These are phyloP conservation scores for Gymnarchus niloticus DNA, from an alignment of 2,113 vertebrate species.

Conservation along the genomic window DNA sequence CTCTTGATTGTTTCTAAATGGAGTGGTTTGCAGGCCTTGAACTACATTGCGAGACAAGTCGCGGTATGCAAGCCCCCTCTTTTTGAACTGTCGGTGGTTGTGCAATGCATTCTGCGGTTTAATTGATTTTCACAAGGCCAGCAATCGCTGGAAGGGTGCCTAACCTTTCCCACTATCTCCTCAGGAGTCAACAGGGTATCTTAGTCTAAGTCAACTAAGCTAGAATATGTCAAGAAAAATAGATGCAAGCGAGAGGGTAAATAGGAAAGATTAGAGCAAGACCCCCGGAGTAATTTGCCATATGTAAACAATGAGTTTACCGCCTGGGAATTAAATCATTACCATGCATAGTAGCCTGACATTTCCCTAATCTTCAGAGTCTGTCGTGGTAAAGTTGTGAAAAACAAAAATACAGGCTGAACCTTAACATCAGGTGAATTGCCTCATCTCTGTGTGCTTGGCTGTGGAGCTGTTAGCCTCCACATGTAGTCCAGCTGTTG, in stretches of 20 bases:
- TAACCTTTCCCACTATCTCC: neutral
- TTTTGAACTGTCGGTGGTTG: neutral
- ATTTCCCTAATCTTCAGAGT: neutral
- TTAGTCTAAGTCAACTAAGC: neutral
- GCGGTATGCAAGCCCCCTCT: neutral
- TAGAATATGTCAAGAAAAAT: neutral
- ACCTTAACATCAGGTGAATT: neutral
- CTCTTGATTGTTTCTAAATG: neutral
- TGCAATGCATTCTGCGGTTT: neutral
- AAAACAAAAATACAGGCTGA: neutral
- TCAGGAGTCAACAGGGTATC: neutral
- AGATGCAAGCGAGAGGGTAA: neutral
- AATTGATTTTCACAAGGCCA: neutral
- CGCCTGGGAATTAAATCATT: neutral
- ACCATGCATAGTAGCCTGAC: neutral
- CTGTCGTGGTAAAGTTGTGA: neutral
- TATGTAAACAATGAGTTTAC: neutral
- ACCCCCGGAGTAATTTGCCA: neutral
- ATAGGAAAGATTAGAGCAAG: neutral
- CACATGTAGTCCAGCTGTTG: neutral
- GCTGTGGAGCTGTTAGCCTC: neutral
- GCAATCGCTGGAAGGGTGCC: neutral
- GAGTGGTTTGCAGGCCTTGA: slow-evolving; percentile 8
- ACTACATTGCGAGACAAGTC: slow-evolving; percentile 5
- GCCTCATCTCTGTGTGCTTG: neutral